Base-by-base conservation (phyloP, 2,888 invertebrate species). In the Clostera curtula region DNA sequence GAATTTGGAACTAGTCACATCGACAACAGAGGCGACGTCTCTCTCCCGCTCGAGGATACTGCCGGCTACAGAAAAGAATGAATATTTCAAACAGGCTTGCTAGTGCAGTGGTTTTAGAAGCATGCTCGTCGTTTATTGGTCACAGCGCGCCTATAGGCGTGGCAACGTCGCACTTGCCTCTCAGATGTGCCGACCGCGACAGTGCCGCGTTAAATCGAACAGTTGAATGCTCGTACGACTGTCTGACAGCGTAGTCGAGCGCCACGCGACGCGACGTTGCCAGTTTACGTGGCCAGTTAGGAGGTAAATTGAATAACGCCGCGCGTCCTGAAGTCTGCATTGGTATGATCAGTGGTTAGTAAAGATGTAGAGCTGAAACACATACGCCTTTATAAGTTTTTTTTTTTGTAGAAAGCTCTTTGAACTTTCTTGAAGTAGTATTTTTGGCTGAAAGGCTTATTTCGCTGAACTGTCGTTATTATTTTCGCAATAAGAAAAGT, bases 171-270 rank as follows among this genome's bases (percentile, higher is more conserved):
- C 70, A 56, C 52, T 60, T 66, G 61, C 65, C 18, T 70, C 63
- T 68, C 69, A 68, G 71, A 70, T 63, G 69, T 69, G 61, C 62
- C 60, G 58, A 51, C 40, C 51, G 56, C 49, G 61, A 58, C 77
- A 79, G 80, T 76, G 54, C 67, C 70, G 74, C 60, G 74, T 61
- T 61, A 56, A 57, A 65, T 61, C 69, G 61, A 77, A 76, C 80
- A 80, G 82, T 76, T 77, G 75, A 75, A 79, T 76, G 71, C 75
- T 72, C 72, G 69, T 68, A 63, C 51, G 55, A 69, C 70, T 57
- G 70, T 66, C 64, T 68, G 67, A 64, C 72, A 68, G 63, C 58
- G 64, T 55, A 61, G 49, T 57, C 54, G 55, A 5, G 12, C 10
- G 8, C n/a, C 7, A 3, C 7, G 52, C 65, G 67, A 62, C 63